These are phyloP conservation scores for Notolabrus celidotus DNA, from an alignment of 2,797 vertebrate genomes.

Conservation along the genomic window DNA sequence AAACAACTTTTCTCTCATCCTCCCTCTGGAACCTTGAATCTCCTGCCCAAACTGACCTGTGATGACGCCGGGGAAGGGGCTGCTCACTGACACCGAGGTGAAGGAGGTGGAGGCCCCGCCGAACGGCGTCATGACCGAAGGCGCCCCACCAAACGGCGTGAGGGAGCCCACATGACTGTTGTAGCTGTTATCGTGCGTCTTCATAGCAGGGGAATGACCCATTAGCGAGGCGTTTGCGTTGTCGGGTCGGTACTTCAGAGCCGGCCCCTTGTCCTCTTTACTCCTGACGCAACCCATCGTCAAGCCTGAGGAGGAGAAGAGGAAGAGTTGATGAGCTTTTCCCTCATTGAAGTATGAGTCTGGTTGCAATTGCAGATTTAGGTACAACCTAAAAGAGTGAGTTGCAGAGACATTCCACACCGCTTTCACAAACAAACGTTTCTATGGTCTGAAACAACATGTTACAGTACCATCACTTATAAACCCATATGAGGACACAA, in stretches of 20 bases:
- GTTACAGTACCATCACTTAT: neutral
- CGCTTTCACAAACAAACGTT: too few species aligned
- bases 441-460: too few species aligned
- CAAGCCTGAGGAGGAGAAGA: constrained; percentile 79
- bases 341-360: neutral
- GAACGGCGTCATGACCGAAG: constrained; percentile 91
- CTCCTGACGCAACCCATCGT: constrained; percentile 98
- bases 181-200: constrained; percentile 90
- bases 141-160: constrained; percentile 83
- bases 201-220: constrained; percentile 88
- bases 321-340: neutral
- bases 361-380: neutral
- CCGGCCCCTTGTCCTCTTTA: constrained; percentile 94
- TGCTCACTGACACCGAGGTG: constrained; percentile 91
- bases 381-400: too few species aligned
- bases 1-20: neutral
- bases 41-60: constrained; percentile 85
- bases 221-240: constrained; percentile 85
- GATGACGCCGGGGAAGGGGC: constrained; percentile 90
- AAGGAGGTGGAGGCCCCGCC: constrained; percentile 92
- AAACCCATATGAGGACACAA: neutral
- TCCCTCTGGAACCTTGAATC: neutral
- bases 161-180: constrained; percentile 88
- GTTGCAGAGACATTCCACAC: too few species aligned
- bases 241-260: constrained; percentile 91